Base-by-base conservation (phyloP, 1,140 invertebrate genomes). In the Danaus melanippus region DNA sequence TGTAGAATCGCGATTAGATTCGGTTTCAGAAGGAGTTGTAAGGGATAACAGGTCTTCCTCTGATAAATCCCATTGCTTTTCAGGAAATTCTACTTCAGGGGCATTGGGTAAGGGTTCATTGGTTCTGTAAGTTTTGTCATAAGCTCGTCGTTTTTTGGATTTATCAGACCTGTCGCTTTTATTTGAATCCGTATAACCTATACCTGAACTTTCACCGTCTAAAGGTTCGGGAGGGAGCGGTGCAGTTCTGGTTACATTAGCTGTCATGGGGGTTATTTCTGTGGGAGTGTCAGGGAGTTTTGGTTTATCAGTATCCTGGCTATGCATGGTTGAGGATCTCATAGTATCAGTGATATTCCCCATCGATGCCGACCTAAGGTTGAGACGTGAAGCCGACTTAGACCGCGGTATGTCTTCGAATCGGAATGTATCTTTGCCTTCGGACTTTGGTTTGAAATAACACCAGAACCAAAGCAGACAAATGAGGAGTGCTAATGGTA, bases 71-170 rank as follows among this genome's bases (percentile, higher is more conserved):
- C 92, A 93, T 50, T 91, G 89, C 85, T 95, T 94, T 52, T 93
- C 91, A 64, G 94, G 93, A 82, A 95, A 95, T 56, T 94, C 92
- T 61, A 90, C 88, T 59, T 92, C 87, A 12, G 94, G 94, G 69
- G 91, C 90, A 67, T 92, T 91, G 3, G 91, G 90, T 62, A 96
- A 79, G 50, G 94, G 94, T 88, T 96, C 94, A 71, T 95, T 88
- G 9, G 94, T 96, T 61, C 91, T 87, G 84, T 96, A 96, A 57
- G 92, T 91, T 71, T 90, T 92, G 72, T 96, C 94, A 76, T 95
- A 95, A 65, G 84, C 90, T 55, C 90, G 87, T 61, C 89, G 88
- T 75, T 92, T 93, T 83, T 90, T 92, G 9, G 78, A 74, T 56
- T 84, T 83, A 42, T 86, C 78, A 15, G 79, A 85, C 68, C 80